These are phyloP conservation scores for Gryon sp. DNA, from an alignment of 1,140 invertebrate genomes.

Conservation along the genomic window DNA sequence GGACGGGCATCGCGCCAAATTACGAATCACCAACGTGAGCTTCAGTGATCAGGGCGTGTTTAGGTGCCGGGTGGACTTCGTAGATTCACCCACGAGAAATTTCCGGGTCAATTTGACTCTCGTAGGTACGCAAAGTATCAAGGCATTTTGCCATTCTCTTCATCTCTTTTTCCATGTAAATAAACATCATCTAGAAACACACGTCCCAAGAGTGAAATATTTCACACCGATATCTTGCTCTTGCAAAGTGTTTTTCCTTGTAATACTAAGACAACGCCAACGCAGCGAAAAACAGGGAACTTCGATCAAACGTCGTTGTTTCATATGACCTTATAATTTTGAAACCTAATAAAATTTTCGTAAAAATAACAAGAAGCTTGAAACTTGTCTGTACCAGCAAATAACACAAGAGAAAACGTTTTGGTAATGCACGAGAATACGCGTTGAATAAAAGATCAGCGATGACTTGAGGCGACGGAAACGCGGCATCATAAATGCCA, in stretches of 20 bases:
- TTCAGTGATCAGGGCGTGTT: constrained; percentile 88
- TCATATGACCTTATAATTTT: constrained; percentile 33
- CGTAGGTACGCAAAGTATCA: constrained; percentile 82
- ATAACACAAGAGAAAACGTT: constrained; percentile 43
- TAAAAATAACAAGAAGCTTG: constrained; percentile 25
- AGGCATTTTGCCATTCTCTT: neutral
- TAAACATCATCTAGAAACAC: constrained; percentile 1
- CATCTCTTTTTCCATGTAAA: neutral
- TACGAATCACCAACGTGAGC: constrained; percentile 86
- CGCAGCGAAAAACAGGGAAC: constrained; percentile 3
- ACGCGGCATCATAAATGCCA: constrained; percentile 47
- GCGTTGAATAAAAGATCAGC: constrained; percentile 61
- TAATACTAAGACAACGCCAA: constrained; percentile 12
- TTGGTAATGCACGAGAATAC: constrained; percentile 40
- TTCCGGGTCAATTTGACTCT: constrained; percentile 91
- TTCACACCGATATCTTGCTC: neutral
- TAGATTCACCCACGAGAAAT: constrained; percentile 91
- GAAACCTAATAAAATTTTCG: constrained; percentile 22
- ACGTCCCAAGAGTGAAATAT: constrained; percentile 11
- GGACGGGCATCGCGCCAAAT: constrained; percentile 84
- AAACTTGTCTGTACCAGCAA: constrained; percentile 46
- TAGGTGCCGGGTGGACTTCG: constrained; percentile 91
- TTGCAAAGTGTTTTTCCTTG: constrained; percentile 58
- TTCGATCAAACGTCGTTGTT: constrained; percentile 1
- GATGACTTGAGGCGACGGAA: constrained; percentile 47